Evolutionary conservation across 92 coral and sea anemone genomes (phyloP), one percentile per base, ranked within the genome.

Genomic region (Umimayanthus kanabou): DNA sequence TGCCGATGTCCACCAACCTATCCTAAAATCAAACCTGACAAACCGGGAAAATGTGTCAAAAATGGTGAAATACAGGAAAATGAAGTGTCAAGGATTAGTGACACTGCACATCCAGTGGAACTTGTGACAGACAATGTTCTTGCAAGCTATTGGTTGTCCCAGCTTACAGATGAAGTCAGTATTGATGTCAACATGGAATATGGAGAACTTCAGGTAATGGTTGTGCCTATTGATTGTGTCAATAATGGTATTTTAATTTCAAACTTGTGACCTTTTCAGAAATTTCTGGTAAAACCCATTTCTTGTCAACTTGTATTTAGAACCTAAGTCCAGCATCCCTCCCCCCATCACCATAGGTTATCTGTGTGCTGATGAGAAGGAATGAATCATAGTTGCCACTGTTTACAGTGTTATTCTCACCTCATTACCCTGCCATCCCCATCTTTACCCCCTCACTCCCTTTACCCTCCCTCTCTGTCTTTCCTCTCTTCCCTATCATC

Each of bases 171-270:
- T 49, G 30, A 33, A 42, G 87, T 70, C 25, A 70, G 28, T 15
- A 39, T 83, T 40, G 87, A 83, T 69, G 39, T 83, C 28, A 67
- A 69, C 78, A 45, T 83, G 78, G 87, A 83, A 43, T 70, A 42
- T 83, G 87, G 87, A 45, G 87, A 67, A 70, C 77, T 83, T 45
- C 87, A 83, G 87, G 87, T 83, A 83, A 45, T 79, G 22, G 22
- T 74, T 74, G 29, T 39, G 3, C 3, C 26, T 33, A 33, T 33
- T 33, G 37, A 33, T 33, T 33, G 2, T 8, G 0, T 47, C 1
- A 45, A 1, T 47, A 11, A 47, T 47, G 14, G 5, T 57, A 1
- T 57, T 15, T 57, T 57, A 57, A 57, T 15, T 57, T 15, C 5
- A 57, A 57, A 57, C 66, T 53, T 42, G 14, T 47, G 53, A 47